phyloP scores from a whole-genome alignment of 2,113 vertebrate species.

The Ageneiosus marmoratus region DNA sequence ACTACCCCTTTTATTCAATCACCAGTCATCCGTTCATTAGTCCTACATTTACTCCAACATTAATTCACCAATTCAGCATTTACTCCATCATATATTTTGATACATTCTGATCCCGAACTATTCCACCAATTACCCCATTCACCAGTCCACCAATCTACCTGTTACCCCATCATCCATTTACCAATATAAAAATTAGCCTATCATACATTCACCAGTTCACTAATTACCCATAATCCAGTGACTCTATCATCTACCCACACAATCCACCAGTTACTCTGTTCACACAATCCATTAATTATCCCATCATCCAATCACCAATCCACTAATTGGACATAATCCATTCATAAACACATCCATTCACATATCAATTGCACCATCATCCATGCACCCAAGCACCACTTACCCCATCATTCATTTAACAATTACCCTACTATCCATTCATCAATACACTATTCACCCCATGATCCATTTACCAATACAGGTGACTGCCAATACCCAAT shows the following conservation, averaged over 20 bases:
- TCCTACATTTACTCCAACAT: too few relatives aligned
- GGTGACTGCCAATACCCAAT: too few relatives aligned
- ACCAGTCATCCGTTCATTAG: too few relatives aligned
- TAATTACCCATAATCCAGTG: too few relatives aligned
- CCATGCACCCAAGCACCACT: not conserved
- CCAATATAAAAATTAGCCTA: not conserved
- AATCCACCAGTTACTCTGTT: not conserved
- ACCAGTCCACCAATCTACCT: not conserved
- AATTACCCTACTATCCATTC: not conserved
- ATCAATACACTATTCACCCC: not conserved
- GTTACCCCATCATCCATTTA: not conserved
- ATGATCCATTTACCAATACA: not conserved
- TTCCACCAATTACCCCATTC: not conserved
- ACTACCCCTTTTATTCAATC: too few relatives aligned
- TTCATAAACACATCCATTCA: not conserved
- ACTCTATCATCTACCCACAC: not conserved
- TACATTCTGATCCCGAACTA: too few relatives aligned
- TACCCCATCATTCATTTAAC: not conserved
- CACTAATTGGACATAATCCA: not conserved
- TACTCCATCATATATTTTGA: too few relatives aligned
- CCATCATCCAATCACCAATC: not conserved
- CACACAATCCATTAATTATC: not conserved
- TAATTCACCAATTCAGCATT: too few relatives aligned
- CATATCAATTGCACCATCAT: too few relatives aligned
- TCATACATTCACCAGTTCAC: not conserved